Percentiles rank a stretch among this genome's conserved stretches.
These are phyloP conservation scores for Orius laevigatus DNA, from an alignment of 1,140 invertebrate genomes.

Conservation along the genomic window DNA sequence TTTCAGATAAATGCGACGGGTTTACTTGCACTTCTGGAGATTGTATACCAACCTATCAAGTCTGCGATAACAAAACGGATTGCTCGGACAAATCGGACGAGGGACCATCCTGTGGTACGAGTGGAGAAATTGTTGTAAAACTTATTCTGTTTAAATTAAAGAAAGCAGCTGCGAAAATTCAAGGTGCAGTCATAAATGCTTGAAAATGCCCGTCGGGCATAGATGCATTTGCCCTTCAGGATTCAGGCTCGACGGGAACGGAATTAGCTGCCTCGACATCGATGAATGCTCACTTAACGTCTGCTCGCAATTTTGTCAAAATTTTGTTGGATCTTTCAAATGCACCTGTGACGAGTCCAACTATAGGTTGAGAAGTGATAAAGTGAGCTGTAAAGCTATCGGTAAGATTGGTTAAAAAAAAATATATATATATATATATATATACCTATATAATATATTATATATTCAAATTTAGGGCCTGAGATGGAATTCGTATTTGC, in stretches of 20 bases:
- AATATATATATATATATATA: not conserved
- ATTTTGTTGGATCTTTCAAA: constrained; percentile 59
- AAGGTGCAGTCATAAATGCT: constrained; percentile 19
- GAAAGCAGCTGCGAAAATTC: constrained; percentile 16
- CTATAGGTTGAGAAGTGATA: constrained; percentile 51
- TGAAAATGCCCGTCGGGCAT: constrained; percentile 20
- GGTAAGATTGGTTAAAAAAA: constrained; percentile 22
- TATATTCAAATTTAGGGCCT: constrained; percentile 18
- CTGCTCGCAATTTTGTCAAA: constrained; percentile 74
- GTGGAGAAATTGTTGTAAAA: not conserved
- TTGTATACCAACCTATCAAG: constrained; percentile 24
- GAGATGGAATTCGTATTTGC: constrained; percentile 21
- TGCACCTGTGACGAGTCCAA: constrained; percentile 62
- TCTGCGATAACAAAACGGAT: constrained; percentile 20
- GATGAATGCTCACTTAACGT: constrained; percentile 29
- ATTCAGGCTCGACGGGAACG: constrained; percentile 17
- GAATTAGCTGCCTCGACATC: constrained; percentile 20
- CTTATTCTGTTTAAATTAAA: constrained; percentile 3
- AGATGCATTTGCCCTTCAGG: constrained; percentile 20
- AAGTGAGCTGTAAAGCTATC: constrained; percentile 45
- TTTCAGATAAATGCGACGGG: constrained; percentile 4
- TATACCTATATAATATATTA: too few species aligned
- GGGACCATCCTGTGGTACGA: constrained; percentile 19
- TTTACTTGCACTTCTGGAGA: constrained; percentile 9
- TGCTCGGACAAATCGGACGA: constrained; percentile 22